Base-by-base conservation (phyloP, 2,888 invertebrate species). In the Macrophya annulata region DNA sequence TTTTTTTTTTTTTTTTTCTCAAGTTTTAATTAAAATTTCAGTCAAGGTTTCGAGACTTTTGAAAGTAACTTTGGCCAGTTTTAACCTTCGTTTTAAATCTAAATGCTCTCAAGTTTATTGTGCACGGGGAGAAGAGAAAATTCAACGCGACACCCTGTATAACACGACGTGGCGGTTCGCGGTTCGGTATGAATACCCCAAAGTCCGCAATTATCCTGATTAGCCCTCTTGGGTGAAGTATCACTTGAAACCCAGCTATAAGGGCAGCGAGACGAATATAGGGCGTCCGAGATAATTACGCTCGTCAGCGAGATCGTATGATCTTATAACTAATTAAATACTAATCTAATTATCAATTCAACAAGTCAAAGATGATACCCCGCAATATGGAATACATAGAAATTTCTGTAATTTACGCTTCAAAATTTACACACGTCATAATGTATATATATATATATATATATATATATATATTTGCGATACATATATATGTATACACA, bases 171-270 rank as follows among this genome's bases (percentile, higher is more conserved):
- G 77, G 45, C 74, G 48, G n/a, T 77, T 81, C 62, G 21, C 59
- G 81, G 81, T 81, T 81, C 43, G 59, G 81, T 81, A 81, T 81
- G 81, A 81, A 81, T 62, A 81, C 81, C 62, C 68, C 31, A 68
- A 68, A 83, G 83, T 71, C 71, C 68, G 65, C 83, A 83, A 83
- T 83, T 83, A 83, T 71, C 83, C 68, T 71, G 83, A 83, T 83
- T 83, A 83, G 71, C 68, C 68, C 65, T 83, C 71, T 83, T 71
- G 48, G 68, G 31, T 51, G 68, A 51, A 71, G 83, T 25, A 83
- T 83, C 68, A 68, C 71, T 83, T 51, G 83, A 83, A 71, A 40
- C 71, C 25, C 59, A 43, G 40, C 25, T 43, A 21, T 48, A 68
- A 68, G 68, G 83, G 83, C 68, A 83, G 45, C 74, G 83, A 17